Conservation (phyloP, 2,113 vertebrate genomes). For the Anas platyrhynchos region DNA sequence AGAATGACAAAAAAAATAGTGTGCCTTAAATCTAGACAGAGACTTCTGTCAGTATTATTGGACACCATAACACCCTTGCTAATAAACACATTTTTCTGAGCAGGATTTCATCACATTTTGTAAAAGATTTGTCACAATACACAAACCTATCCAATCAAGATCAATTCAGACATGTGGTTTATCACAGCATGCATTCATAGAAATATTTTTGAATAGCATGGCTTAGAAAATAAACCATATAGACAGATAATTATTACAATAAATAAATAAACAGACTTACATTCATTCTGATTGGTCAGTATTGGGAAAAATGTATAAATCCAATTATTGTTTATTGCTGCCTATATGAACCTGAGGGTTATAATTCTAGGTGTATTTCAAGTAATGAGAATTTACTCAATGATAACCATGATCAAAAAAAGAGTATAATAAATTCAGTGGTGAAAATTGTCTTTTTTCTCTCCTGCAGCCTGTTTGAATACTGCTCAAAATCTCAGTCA, state of each 20-base stretch:
- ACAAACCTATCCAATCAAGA: not conserved
- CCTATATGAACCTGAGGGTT: not conserved
- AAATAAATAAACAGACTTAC: not conserved
- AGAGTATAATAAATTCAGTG: not conserved
- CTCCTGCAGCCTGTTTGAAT: not conserved
- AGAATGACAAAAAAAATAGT: not conserved
- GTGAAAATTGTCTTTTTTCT: not conserved
- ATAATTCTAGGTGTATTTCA: not conserved
- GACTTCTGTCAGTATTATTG: not conserved
- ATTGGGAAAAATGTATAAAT: not conserved
- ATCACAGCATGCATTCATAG: not conserved
- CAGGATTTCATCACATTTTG: not conserved
- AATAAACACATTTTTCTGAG: not conserved
- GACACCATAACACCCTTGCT: not conserved
- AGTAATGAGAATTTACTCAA: not conserved
- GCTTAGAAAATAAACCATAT: not conserved
- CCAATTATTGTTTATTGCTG: not conserved
- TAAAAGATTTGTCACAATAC: not conserved
- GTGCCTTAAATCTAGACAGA: not conserved
- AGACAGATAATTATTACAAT: not conserved
- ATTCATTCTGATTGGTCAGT: not conserved
- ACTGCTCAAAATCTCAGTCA: not conserved
- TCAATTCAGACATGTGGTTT: not conserved
- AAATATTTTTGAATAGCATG: not conserved
- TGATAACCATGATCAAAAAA: not conserved